phyloP scores from a whole-genome alignment of 2,113 vertebrate genomes.

The Aphelocoma coerulescens region DNA sequence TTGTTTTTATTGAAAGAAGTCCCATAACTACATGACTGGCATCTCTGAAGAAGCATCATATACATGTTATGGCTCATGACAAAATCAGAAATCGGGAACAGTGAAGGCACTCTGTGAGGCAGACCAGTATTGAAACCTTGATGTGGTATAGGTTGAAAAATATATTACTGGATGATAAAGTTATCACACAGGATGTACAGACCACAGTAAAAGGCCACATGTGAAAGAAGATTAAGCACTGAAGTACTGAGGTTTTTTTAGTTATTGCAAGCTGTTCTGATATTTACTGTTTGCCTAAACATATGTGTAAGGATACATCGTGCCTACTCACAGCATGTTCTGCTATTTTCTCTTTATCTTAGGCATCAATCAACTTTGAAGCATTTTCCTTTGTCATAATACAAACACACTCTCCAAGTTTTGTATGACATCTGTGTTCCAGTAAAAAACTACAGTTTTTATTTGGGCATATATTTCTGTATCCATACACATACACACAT shows the following conservation, averaged over 20 bases:
- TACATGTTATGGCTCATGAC: background rate
- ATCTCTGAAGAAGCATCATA: background rate
- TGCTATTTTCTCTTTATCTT: background rate
- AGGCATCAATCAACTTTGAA: background rate
- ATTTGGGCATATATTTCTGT: background rate
- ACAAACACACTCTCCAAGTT: background rate
- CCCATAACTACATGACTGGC: background rate
- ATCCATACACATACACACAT: background rate
- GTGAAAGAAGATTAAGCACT: background rate
- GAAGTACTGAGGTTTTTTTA: background rate
- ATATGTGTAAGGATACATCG: background rate
- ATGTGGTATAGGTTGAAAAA: background rate
- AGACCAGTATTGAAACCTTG: background rate
- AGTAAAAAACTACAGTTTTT: background rate
- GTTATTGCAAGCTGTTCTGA: background rate
- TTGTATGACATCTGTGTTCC: background rate
- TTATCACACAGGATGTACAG: background rate
- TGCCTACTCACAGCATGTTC: conserved; percentile 2
- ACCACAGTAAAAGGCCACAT: background rate
- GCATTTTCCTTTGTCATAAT: background rate
- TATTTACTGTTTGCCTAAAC: background rate
- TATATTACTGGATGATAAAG: background rate
- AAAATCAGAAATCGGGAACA: background rate
- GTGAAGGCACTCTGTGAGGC: background rate
- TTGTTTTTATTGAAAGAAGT: background rate